Conservation (phyloP, 2,113 vertebrate species). For the Sialia sialis region DNA sequence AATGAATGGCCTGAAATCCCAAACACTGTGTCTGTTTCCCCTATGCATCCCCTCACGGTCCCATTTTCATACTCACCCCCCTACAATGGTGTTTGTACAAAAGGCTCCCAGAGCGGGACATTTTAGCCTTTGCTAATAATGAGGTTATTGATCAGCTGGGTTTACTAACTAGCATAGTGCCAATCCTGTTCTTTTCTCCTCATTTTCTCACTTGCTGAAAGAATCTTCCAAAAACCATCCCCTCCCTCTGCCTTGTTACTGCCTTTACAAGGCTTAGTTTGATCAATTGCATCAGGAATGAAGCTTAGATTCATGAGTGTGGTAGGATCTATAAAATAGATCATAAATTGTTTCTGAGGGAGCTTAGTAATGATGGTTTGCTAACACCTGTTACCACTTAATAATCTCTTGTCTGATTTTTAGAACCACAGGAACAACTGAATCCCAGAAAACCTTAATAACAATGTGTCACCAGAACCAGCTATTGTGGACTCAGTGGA, state of each 20-base stretch:
- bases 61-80: neutral
- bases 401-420: neutral
- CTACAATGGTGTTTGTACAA: neutral
- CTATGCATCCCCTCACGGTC: neutral
- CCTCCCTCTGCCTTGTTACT: conserved; percentile 19
- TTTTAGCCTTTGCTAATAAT: conserved; percentile 27
- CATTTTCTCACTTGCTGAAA: conserved; percentile 32
- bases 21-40: neutral
- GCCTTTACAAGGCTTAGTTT: conserved; percentile 49
- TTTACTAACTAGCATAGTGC: conserved; percentile 1
- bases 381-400: neutral
- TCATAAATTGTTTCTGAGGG: conserved; percentile 13
- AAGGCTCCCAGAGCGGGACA: neutral
- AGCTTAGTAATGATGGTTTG: neutral
- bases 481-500: neutral
- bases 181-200: conserved; percentile 24
- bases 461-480: neutral
- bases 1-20: conserved; percentile 29
- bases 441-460: neutral
- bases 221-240: conserved; percentile 7
- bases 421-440: neutral
- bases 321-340: neutral
- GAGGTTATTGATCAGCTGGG: conserved; percentile 32
- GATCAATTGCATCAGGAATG: conserved; percentile 36
- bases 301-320: neutral